Evolutionary conservation across 2,797 vertebrate genomes (phyloP).

Genomic region (Pseudocheirus occidentalis): DNA sequence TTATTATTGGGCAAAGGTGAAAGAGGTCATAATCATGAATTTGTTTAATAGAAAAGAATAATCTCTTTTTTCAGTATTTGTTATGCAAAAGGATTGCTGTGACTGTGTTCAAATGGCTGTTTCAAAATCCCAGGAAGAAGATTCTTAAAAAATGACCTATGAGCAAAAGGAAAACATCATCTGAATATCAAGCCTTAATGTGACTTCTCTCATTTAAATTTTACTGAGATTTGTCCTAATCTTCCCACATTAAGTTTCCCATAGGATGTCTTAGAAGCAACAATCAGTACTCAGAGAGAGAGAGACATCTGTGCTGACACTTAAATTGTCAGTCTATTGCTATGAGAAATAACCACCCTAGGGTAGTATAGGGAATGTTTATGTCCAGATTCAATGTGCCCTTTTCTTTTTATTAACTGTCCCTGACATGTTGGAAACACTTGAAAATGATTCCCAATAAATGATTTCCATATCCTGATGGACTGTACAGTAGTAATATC

Average conservation of each 20-base stretch:
- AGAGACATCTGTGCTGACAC: constrained; percentile 77
- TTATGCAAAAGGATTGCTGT: not conserved
- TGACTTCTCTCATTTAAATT: constrained; percentile 63
- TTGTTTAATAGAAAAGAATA: not conserved
- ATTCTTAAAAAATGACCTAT: constrained; percentile 30
- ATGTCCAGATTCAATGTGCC: constrained; percentile 74
- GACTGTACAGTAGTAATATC: constrained; percentile 41
- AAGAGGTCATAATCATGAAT: not conserved
- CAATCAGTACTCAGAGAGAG: constrained; percentile 65
- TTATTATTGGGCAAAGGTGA: not conserved
- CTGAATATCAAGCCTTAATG: not conserved
- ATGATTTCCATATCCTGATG: constrained; percentile 73
- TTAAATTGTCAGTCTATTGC: constrained; percentile 72
- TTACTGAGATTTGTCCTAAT: constrained; percentile 65
- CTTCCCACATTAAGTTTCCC: constrained; percentile 67
- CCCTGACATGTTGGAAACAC: constrained; percentile 74
- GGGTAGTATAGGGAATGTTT: constrained; percentile 74
- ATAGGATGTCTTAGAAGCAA: constrained; percentile 63
- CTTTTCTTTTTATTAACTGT: constrained; percentile 76
- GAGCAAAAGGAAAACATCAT: constrained; percentile 28
- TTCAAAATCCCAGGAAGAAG: constrained; percentile 53
- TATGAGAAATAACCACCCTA: constrained; percentile 74
- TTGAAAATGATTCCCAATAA: constrained; percentile 77
- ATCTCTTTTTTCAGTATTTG: not conserved
- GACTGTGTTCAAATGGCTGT: not conserved